phyloP scores from a whole-genome alignment of 2,797 vertebrate genomes.

The Arnoldichthys spilopterus region DNA sequence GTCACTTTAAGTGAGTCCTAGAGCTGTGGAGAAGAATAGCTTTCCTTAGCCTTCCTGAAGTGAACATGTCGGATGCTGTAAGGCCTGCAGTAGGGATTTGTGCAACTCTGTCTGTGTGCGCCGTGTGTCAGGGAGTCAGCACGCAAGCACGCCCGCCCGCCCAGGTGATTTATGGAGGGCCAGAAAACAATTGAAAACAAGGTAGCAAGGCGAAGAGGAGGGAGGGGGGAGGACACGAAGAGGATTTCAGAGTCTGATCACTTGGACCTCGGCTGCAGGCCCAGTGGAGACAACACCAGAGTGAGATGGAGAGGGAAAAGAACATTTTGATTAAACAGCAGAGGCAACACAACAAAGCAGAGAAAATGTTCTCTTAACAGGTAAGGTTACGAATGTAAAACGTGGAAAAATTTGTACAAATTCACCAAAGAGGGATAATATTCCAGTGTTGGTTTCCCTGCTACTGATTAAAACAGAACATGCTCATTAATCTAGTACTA shows the following conservation, averaged over 20 bases:
- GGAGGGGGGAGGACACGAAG: conserved; percentile 2
- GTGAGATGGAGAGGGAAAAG: neutral
- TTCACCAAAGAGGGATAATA: too few relatives aligned
- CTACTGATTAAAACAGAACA: too few relatives aligned
- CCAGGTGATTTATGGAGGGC: conserved; percentile 69
- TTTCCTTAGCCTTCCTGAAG: neutral
- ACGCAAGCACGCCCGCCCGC: too few relatives aligned
- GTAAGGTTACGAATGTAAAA: neutral
- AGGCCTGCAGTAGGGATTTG: conserved; percentile 15
- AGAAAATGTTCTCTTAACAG: neutral
- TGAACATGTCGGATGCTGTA: neutral
- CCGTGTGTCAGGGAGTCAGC: neutral
- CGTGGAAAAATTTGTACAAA: too few relatives aligned
- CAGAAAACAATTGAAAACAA: conserved; percentile 73
- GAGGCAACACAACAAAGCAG: neutral
- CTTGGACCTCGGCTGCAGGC: neutral
- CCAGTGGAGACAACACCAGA: neutral
- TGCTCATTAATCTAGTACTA: too few relatives aligned
- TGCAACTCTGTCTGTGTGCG: conserved; percentile 22
- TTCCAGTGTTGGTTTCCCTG: too few relatives aligned
- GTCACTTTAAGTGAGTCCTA: neutral
- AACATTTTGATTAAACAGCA: neutral
- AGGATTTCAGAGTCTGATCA: conserved; percentile 23
- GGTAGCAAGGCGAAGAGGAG: conserved; percentile 61
- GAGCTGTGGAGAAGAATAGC: neutral